Percentiles rank a stretch among this genome's conserved stretches.
phyloP scores from a whole-genome alignment of 2,113 vertebrate genomes.

The Laticauda laticaudata region DNA sequence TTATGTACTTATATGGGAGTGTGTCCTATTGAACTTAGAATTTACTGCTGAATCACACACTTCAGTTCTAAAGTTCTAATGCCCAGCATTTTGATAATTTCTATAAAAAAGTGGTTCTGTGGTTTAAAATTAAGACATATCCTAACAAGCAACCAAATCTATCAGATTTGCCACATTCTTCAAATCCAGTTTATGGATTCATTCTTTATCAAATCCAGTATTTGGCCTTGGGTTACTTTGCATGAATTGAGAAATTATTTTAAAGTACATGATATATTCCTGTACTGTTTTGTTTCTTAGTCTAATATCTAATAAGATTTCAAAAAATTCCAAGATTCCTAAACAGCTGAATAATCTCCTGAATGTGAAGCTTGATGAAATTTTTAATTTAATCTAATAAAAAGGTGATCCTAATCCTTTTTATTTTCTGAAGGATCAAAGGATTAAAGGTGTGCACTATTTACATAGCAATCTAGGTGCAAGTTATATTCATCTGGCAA shows the following conservation, averaged over 20 bases:
- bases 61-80: too few relatives aligned
- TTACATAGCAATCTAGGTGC: conserved; percentile 30
- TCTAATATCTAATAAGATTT: not conserved
- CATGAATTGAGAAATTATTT: not conserved
- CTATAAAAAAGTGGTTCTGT: too few relatives aligned
- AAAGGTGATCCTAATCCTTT: not conserved
- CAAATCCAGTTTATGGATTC: not conserved
- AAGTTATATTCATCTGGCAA: conserved; percentile 20
- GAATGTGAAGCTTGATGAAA: not conserved
- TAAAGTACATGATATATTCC: not conserved
- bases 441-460: conserved; percentile 17
- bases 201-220: not conserved
- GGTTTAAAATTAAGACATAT: too few relatives aligned
- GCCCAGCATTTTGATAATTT: too few relatives aligned
- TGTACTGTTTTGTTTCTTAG: not conserved
- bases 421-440: conserved; percentile 33
- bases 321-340: not conserved
- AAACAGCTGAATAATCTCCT: not conserved
- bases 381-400: not conserved
- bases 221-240: not conserved
- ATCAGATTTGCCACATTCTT: not conserved
- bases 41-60: too few relatives aligned
- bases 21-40: too few relatives aligned
- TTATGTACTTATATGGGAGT: too few relatives aligned
- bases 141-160: not conserved